Conservation (phyloP, 2,113 vertebrate species). For the Mohoua ochrocephala region DNA sequence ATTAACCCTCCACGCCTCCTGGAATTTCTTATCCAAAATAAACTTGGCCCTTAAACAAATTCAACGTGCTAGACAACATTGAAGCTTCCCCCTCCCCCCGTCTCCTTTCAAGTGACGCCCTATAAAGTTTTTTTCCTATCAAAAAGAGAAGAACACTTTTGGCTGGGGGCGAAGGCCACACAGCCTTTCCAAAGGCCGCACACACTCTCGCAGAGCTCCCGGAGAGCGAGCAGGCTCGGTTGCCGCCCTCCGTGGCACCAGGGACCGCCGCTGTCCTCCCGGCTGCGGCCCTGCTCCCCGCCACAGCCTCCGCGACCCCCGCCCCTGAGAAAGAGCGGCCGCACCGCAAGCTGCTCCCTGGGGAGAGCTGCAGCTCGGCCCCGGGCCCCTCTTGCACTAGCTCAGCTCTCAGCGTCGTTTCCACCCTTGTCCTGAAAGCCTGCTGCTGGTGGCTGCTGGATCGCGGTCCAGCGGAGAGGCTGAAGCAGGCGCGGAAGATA, state of each 20-base stretch:
- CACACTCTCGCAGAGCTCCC: not conserved
- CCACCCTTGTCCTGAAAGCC: not conserved
- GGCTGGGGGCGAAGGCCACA: not conserved
- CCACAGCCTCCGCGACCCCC: not conserved
- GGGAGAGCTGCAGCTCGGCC: not conserved
- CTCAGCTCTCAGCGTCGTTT: not conserved
- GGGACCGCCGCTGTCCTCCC: not conserved
- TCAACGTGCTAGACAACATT: conserved; percentile 62
- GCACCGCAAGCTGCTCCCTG: not conserved
- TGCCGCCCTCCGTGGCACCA: not conserved
- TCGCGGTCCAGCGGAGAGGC: not conserved
- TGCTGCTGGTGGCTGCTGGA: not conserved
- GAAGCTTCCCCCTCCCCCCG: conserved; percentile 52
- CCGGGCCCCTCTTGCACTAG: not conserved
- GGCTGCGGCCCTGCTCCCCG: too few relatives aligned
- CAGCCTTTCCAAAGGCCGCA: not conserved
- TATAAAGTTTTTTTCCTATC: conserved; percentile 16
- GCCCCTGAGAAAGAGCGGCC: not conserved
- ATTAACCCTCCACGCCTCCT: conserved; percentile 61
- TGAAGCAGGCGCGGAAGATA: not conserved
- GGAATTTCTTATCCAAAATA: conserved; percentile 56
- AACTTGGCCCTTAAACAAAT: conserved; percentile 68
- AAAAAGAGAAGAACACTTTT: not conserved
- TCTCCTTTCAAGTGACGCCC: conserved; percentile 36
- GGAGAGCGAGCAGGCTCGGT: not conserved